These are phyloP conservation scores for Oreochromis niloticus DNA, from an alignment of 2,113 vertebrate species.

Conservation along the genomic window DNA sequence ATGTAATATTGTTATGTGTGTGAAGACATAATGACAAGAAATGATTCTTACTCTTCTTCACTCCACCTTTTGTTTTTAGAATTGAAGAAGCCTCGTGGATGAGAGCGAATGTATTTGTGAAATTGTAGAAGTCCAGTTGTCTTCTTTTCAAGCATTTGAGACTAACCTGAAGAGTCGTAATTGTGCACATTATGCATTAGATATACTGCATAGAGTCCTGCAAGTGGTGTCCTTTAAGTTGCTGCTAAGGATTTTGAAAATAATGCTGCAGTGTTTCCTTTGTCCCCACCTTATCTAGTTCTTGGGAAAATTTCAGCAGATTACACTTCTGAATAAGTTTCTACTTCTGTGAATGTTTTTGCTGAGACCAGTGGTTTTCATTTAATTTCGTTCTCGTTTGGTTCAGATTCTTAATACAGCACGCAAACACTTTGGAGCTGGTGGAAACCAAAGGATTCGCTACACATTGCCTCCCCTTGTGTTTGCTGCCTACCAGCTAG, in stretches of 20 bases:
- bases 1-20: background rate
- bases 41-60: background rate
- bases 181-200: background rate
- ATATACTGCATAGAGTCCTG: background rate
- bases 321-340: background rate
- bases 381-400: background rate
- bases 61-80: background rate
- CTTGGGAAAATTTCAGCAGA: background rate
- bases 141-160: background rate
- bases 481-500: constrained; percentile 94
- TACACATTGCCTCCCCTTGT: constrained; percentile 93
- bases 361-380: background rate
- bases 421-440: constrained; percentile 95
- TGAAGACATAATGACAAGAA: background rate
- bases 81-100: background rate
- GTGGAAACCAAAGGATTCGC: constrained; percentile 94
- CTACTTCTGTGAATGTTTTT: background rate
- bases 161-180: background rate
- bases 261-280: background rate
- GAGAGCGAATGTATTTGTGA: background rate
- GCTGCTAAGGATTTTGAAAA: background rate
- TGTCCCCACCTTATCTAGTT: background rate
- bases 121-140: background rate
- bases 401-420: constrained; percentile 92
- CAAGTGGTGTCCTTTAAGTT: background rate